A percentile compares a stretch with the other conserved stretches of the same genome.
phyloP scores from a whole-genome alignment of 1,140 invertebrate genomes.

The Ephestia elutella region DNA sequence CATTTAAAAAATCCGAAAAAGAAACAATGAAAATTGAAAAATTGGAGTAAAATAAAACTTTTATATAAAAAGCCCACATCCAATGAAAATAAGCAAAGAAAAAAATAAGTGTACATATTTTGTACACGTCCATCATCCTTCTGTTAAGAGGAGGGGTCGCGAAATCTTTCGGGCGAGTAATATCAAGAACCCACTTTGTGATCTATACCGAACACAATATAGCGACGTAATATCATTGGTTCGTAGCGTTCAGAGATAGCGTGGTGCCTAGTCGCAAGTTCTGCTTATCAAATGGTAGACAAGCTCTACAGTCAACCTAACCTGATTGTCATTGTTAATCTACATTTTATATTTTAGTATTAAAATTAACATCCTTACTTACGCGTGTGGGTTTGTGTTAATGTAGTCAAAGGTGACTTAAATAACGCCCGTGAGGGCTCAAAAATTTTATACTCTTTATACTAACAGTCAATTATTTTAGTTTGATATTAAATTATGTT shows the following conservation, averaged over 20 bases:
- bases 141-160: slow-evolving; percentile 36
- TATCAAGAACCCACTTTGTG: slow-evolving; percentile 19
- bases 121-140: slow-evolving; percentile 31
- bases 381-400: slow-evolving; percentile 71
- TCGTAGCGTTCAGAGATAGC: slow-evolving; percentile 31
- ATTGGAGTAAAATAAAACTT: slow-evolving; percentile 42
- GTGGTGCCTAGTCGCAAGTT: slow-evolving; percentile 16
- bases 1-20: slow-evolving; percentile 47
- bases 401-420: slow-evolving; percentile 47
- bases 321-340: slow-evolving; percentile 23
- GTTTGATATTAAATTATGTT: slow-evolving; percentile 24
- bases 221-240: slow-evolving; percentile 25
- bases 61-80: slow-evolving; percentile 64
- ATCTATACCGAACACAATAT: slow-evolving; percentile 13
- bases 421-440: slow-evolving; percentile 28
- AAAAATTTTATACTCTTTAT: slow-evolving; percentile 21
- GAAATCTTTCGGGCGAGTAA: slow-evolving; percentile 33
- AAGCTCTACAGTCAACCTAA: slow-evolving; percentile 23
- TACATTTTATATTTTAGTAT: slow-evolving; percentile 28
- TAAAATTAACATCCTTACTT: slow-evolving; percentile 56
- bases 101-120: slow-evolving; percentile 29
- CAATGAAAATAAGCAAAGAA: slow-evolving; percentile 58
- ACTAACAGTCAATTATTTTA: slow-evolving; percentile 2
- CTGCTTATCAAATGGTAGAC: slow-evolving; percentile 23
- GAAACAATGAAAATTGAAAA: slow-evolving; percentile 45